These are phyloP conservation scores for Pseudotriccus pelzelni DNA, from an alignment of 2,797 vertebrate species.

Conservation along the genomic window DNA sequence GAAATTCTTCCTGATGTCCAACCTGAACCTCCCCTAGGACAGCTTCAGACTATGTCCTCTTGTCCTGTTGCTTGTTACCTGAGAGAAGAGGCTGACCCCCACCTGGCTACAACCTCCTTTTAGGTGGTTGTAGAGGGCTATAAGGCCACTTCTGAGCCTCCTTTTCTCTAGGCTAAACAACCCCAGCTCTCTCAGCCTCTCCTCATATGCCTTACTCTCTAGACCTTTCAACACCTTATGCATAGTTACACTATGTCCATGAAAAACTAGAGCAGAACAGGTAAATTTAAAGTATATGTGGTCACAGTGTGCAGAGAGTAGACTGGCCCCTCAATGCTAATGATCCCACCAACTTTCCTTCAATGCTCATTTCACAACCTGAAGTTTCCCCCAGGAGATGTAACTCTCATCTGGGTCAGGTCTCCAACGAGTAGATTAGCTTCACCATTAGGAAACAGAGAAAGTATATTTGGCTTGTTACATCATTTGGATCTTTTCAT, in stretches of 20 bases:
- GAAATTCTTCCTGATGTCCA: neutral
- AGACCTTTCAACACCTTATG: neutral
- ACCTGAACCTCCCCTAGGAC: neutral
- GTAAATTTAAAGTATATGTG: neutral
- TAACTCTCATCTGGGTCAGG: neutral
- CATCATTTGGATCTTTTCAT: neutral
- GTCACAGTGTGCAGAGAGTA: neutral
- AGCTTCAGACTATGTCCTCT: fast-evolving
- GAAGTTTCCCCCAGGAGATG: neutral
- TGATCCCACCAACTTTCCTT: neutral
- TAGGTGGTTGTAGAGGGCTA: neutral
- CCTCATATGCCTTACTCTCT: neutral
- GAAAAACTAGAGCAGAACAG: neutral
- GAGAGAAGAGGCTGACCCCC: neutral
- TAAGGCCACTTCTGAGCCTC: neutral
- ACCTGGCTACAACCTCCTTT: neutral
- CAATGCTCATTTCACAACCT: neutral
- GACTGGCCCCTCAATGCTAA: neutral
- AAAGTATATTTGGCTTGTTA: neutral
- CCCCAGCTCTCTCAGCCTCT: neutral
- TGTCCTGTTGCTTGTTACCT: neutral
- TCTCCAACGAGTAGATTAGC: neutral
- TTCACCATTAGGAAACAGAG: neutral
- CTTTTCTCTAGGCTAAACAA: neutral
- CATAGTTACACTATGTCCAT: neutral